Evolutionary conservation across 2,888 invertebrate genomes (phyloP), one percentile per base, ranked within the genome.

Genomic region (Allophyes oxyacanthae): DNA sequence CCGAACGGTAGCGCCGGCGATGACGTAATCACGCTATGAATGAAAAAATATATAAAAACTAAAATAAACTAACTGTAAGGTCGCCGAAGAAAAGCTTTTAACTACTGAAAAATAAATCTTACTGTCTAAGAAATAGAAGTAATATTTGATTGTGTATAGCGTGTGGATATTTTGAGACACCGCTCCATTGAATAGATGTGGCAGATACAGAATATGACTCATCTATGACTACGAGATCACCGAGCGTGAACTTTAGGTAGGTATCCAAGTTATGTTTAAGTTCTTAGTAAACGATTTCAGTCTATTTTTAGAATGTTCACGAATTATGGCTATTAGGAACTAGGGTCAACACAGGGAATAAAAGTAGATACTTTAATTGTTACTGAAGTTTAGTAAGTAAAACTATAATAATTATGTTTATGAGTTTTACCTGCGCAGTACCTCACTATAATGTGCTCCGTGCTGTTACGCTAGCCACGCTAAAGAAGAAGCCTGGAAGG

Each of bases 21-120:
- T 91, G 91, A 91, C 83, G 87, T 87, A 90, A 90, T 86, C 87
- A 68, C 79, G 83, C 80, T 84, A 84, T 89, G 86, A 90, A 90
- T 90, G 87, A 89, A 88, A 87, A 87, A 86, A 84, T 51, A 59
- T 44, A 56, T 46, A 65, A 83, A 86, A 84, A 79, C 75, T 52
- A 66, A 67, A 54, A 72, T 56, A 79, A 82, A 37, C 73, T 85
- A 85, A 86, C 85, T 81, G 84, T 85, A 72, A 71, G 71, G 57
- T 53, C 65, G 59, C 46, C 55, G 55, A 53, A 34, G 46, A 44
- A 64, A 66, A 61, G 26, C 51, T 33, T 6, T 3, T 45, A 52
- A 65, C 10, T 15, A 53, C 46, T 30, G 33, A n/a, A 67, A 71
- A 68, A 46, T 44, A 32, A 54, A 58, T 43, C 64, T 60, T 69